Evolutionary conservation across 2,797 vertebrate species (phyloP).

Genomic region (Pampus argenteus): DNA sequence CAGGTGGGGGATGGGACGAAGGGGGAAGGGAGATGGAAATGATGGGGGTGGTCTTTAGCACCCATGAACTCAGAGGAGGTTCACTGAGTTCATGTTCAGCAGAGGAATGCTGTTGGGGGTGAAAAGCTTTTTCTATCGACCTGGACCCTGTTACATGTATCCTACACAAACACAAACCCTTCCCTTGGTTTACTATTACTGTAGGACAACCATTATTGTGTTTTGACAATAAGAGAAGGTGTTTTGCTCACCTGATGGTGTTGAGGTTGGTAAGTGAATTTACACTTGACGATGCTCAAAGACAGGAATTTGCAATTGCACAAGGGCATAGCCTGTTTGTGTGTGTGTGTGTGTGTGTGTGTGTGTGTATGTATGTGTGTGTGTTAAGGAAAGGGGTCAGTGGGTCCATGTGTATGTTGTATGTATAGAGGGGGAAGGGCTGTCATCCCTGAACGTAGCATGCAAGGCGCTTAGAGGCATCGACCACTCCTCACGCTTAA

Average conservation of each 20-base stretch:
- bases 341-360: slow-evolving; percentile 13
- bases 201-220: slow-evolving; percentile 59
- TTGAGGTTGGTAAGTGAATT: slow-evolving; percentile 15
- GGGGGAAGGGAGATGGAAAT: slow-evolving; percentile 49
- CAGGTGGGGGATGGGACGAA: slow-evolving; percentile 61
- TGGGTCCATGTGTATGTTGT: slow-evolving; percentile 72
- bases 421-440: slow-evolving; percentile 73
- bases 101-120: slow-evolving; percentile 74
- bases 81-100: slow-evolving; percentile 70
- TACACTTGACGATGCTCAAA: slow-evolving; percentile 15
- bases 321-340: slow-evolving; percentile 38
- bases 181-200: slow-evolving; percentile 52
- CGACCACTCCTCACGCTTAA: slow-evolving; percentile 32
- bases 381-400: slow-evolving; percentile 39
- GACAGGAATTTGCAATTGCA: slow-evolving; percentile 38
- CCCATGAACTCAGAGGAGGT: slow-evolving; percentile 71
- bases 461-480: slow-evolving; percentile 43
- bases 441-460: slow-evolving; percentile 32
- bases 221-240: slow-evolving; percentile 36
- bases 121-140: slow-evolving; percentile 53
- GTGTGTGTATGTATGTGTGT: not conserved
- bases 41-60: slow-evolving; percentile 66
- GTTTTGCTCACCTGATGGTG: slow-evolving; percentile 43
- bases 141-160: slow-evolving; percentile 34
- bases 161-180: slow-evolving; percentile 35